Percentiles rank a stretch among this genome's conserved stretches.
Conservation (phyloP, 2,113 vertebrate genomes). For the Mastomys natalensis region DNA sequence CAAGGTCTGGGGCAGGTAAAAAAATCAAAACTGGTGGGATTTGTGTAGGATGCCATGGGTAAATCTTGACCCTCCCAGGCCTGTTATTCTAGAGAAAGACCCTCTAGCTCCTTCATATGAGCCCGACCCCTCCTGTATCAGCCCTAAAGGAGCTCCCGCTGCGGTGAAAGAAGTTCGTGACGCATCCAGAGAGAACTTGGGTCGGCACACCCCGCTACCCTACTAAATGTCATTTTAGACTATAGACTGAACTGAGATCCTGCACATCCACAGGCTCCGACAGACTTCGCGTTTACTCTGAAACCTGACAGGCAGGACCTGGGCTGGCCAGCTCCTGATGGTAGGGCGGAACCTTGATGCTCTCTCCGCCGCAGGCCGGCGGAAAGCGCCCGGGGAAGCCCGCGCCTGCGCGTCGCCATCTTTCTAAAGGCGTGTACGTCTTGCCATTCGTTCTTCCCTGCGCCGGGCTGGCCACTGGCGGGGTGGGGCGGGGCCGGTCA, state of each 20-base stretch:
- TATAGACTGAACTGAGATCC: background rate
- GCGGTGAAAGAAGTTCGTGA: background rate
- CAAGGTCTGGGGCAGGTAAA: constrained; percentile 78
- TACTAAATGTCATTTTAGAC: background rate
- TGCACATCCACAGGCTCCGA: rapidly evolving
- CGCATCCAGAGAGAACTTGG: background rate
- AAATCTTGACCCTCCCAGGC: background rate
- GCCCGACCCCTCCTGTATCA: background rate
- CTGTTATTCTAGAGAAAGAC: background rate
- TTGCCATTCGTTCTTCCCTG: rapidly evolving
- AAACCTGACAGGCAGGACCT: rapidly evolving
- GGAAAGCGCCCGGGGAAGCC: rapidly evolving
- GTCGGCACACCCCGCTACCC: background rate
- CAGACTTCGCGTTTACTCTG: background rate
- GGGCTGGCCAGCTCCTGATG: rapidly evolving
- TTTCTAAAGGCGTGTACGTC: too few species aligned
- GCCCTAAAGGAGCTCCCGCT: too few species aligned
- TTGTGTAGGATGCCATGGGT: background rate
- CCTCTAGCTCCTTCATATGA: background rate
- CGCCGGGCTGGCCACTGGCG: background rate
- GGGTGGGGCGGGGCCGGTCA: background rate
- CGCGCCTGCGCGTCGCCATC: constrained; percentile 11
- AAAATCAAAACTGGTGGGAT: constrained; percentile 49
- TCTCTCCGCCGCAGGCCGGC: rapidly evolving
- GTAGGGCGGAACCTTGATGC: background rate